Base-by-base conservation (phyloP, 2,888 invertebrate genomes). In the Imbricaverruca yamaguchii region DNA sequence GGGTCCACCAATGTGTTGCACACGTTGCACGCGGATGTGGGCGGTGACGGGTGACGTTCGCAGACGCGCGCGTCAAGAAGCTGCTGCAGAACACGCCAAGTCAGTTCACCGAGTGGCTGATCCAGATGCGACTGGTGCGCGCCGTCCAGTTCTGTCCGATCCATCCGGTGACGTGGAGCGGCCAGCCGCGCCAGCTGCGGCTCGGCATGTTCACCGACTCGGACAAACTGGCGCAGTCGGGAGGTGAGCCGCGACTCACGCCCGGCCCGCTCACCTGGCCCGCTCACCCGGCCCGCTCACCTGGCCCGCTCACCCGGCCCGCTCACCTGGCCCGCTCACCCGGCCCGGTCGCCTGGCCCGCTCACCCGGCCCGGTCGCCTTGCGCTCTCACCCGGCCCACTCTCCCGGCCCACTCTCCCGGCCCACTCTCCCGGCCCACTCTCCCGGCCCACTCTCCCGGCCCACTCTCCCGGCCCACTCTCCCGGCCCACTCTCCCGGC, bases 61-160 rank as follows among this genome's bases (percentile, higher is more conserved):
- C 74, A 89, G 95, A 95, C 88, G 90, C 91, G 67, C 93, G 93
- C 87, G 94, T 95, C 1, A 95, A 95, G 87, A 90, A 92, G 1
- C 93, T 94, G 9, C 88, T 95, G 21, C 93, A 94, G 91, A 91
- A 92, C 86, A 91, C 92, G 0, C 92, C 94, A 0, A 92, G 93
- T 84, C 94, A 94, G 87, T 94, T 95, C 86, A 94, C 94, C 0
- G 95, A 95, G 88, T 95, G 95, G 94, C 89, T 95, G 80, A 93
- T 95, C 82, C 94, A 95, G 86, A 93, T 94, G 86, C 95, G 95
- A 0, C 86, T 95, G 1, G 91, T 95, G 4, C 90, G 79, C 21
- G 61, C 80, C 63, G 11, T 21, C 53, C 74, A 74, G 74, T 53
- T 53, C 53, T 74, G 74, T 13, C 74, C 74, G 13, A 15, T 21